Evolutionary conservation across 2,113 vertebrate species (phyloP).

Genomic region (Prunella fulvescens): DNA sequence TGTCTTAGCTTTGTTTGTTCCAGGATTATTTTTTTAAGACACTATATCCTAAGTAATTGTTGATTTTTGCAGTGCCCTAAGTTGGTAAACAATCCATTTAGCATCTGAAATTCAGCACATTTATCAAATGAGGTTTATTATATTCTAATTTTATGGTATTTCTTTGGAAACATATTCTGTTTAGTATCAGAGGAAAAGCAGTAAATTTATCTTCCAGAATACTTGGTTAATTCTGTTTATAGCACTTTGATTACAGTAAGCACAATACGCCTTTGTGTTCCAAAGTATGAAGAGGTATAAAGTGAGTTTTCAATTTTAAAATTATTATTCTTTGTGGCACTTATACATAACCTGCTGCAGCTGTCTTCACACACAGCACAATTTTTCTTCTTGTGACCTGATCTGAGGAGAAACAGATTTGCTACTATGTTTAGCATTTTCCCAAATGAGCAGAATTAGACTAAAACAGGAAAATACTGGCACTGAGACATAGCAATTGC

Average conservation of each 20-base stretch:
- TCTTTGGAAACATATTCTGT: neutral
- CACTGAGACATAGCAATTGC: neutral
- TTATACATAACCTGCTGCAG: neutral
- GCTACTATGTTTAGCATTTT: neutral
- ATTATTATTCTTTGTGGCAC: neutral
- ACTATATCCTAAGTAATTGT: neutral
- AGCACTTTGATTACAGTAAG: neutral
- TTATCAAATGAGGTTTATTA: neutral
- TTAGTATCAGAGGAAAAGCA: neutral
- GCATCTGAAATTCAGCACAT: neutral
- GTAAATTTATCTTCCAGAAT: neutral
- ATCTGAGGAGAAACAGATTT: neutral
- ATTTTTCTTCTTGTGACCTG: neutral
- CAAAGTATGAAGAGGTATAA: neutral
- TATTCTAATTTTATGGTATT: neutral
- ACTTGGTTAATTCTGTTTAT: slow-evolving; percentile 1
- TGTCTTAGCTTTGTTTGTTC: neutral
- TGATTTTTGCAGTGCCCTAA: neutral
- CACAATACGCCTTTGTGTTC: neutral
- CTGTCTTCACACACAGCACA: neutral
- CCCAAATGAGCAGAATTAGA: neutral
- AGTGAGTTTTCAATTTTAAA: neutral
- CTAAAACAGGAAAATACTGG: neutral
- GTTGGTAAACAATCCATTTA: neutral
- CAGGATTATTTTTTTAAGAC: neutral